A percentile compares a stretch with the other conserved stretches of the same genome.
Conservation (phyloP, 2,888 invertebrate genomes). For the Drosophila bunnanda region DNA sequence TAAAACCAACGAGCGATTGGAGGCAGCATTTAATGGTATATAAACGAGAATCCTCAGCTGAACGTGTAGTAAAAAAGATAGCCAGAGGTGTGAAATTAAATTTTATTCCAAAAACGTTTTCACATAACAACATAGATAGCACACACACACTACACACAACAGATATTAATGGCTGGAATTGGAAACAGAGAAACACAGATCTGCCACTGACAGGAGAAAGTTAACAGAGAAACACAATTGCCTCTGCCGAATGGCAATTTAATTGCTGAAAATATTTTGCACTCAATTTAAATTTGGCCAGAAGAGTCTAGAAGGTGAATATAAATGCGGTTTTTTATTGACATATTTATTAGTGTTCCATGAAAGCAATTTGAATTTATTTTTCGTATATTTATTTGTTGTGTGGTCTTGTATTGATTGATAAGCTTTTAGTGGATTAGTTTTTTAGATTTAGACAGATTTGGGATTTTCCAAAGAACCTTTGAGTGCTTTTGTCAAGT, state of each 20-base stretch:
- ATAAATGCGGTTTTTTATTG: background rate
- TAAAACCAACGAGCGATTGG: conserved; percentile 71
- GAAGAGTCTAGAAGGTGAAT: background rate
- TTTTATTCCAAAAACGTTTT: conserved; percentile 52
- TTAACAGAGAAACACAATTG: conserved; percentile 18
- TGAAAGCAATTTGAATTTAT: conserved; percentile 2
- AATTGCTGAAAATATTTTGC: conserved; percentile 31
- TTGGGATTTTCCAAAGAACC: conserved; percentile 6
- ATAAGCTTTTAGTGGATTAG: conserved; percentile 5
- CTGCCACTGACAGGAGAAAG: conserved; percentile 27
- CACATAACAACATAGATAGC: conserved; percentile 36
- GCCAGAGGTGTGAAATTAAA: conserved; percentile 69
- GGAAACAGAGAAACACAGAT: conserved; percentile 9
- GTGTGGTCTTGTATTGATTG: conserved; percentile 5
- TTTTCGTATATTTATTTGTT: conserved; percentile 5
- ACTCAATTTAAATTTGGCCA: conserved; percentile 16
- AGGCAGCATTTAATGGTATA: conserved; percentile 68
- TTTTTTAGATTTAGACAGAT: conserved; percentile 5
- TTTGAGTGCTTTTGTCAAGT: background rate
- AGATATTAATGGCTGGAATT: conserved; percentile 25
- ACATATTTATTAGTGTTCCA: background rate
- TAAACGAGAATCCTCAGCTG: conserved; percentile 16
- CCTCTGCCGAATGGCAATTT: conserved; percentile 29
- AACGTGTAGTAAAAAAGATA: conserved; percentile 63
- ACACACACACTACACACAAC: conserved; percentile 16